Base-by-base conservation (phyloP, 2,797 vertebrate genomes). In the Perodicticus potto region DNA sequence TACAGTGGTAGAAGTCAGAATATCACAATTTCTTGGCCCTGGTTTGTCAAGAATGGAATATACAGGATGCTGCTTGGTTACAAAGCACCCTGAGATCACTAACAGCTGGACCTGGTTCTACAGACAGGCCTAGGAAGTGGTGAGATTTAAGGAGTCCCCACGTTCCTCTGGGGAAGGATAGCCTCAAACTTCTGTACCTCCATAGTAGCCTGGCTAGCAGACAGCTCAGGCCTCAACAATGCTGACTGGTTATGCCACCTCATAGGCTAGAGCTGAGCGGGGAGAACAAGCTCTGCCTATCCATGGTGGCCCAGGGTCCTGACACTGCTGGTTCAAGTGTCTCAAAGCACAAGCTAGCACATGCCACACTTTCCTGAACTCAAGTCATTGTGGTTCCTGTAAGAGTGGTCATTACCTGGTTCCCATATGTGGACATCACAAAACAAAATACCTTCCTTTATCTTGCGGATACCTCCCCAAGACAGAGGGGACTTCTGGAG, bases 291-390 rank as follows among this genome's bases (percentile, higher is more conserved):
- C 34, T 19, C 12, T 2, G 59, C 25, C 53, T 2, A 16, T n/a
- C 32, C n/a, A 3, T 19, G 27, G 45, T 1, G 11, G 13, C 20
- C 19, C 45, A 17, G n/a, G 57, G 57, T 34, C 65, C 77, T 19
- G 25, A 40, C 2, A 32, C 23, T 4, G 11, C 20, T n/a, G 32
- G 65, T 19, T 78, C 91, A 49, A 81, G 59, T 63, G 80, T 74
- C 57, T 77, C 29, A 90, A 14, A 6, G 61, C 25, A 40, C 7
- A 2, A 22, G 19, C 9, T 5, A 67, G 32, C 74, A 16, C 8
- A 1, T 2, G 65, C 3, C 16, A 3, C 13, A 4, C n/a, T 3
- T 74, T 78, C 12, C 40, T 4, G 0, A 16, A 3, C 0, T 29
- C 8, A 49, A 2, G 0, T 45, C 14, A 25, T 34, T 27, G 0